phyloP scores from a whole-genome alignment of 2,113 vertebrate species.

The Phalacrocorax brasilianus region DNA sequence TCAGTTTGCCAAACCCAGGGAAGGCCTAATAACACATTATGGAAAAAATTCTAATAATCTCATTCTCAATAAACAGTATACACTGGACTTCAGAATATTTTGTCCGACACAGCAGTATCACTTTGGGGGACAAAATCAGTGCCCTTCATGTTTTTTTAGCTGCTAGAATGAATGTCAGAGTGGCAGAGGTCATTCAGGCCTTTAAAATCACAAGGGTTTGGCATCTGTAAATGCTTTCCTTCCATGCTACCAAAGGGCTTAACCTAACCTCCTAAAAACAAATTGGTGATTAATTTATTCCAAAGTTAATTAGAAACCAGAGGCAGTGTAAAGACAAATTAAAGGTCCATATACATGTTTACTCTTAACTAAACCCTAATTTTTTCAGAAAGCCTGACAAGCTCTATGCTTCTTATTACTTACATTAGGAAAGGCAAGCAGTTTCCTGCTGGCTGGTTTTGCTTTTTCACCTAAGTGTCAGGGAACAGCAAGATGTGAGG shows the following conservation, averaged over 20 bases:
- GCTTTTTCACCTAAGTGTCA: background rate
- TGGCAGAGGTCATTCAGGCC: background rate
- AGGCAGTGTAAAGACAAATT: background rate
- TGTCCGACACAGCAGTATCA: background rate
- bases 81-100: background rate
- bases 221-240: background rate
- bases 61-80: background rate
- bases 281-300: background rate
- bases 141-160: background rate
- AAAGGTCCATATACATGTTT: background rate
- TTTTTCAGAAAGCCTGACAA: background rate
- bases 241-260: background rate
- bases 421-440: background rate
- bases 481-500: background rate
- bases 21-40: background rate
- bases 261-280: background rate
- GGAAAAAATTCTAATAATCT: background rate
- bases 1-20: background rate
- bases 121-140: fast-evolving
- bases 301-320: background rate
- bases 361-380: background rate
- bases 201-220: background rate
- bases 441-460: background rate
- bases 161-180: background rate
- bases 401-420: background rate